phyloP scores from a whole-genome alignment of 2,888 invertebrate species.

The Deilephila porcellus region DNA sequence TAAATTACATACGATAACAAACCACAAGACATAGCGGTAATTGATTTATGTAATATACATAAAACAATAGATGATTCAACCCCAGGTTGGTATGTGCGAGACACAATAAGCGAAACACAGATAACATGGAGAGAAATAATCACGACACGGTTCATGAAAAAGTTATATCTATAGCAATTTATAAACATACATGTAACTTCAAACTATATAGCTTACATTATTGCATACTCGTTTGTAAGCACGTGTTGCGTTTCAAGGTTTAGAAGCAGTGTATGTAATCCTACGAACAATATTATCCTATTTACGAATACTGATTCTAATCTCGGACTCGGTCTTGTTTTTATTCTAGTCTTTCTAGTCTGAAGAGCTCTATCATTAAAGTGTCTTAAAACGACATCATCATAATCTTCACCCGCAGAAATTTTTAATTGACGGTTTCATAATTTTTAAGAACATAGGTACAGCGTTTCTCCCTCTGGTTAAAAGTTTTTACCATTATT shows the following conservation, averaged over 20 bases:
- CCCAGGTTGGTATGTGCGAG: neutral
- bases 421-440: too few relatives aligned
- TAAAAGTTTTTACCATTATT: too few relatives aligned
- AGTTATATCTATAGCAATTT: neutral
- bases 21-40: neutral
- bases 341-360: too few relatives aligned
- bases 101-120: slow-evolving; percentile 5
- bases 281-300: neutral
- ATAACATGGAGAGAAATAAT: slow-evolving; percentile 5
- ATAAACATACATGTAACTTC: neutral
- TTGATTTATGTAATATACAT: neutral
- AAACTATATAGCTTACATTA: neutral
- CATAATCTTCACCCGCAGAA: too few relatives aligned
- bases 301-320: neutral
- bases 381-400: too few relatives aligned
- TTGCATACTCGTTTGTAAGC: neutral
- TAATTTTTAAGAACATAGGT: too few relatives aligned
- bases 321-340: too few relatives aligned
- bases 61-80: slow-evolving; percentile 9
- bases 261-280: neutral
- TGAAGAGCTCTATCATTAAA: too few relatives aligned
- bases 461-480: too few relatives aligned
- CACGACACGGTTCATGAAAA: slow-evolving; percentile 19
- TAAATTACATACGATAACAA: neutral
- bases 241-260: neutral